phyloP scores from a whole-genome alignment of 2,888 invertebrate genomes.

The Sarcophaga carnaria region DNA sequence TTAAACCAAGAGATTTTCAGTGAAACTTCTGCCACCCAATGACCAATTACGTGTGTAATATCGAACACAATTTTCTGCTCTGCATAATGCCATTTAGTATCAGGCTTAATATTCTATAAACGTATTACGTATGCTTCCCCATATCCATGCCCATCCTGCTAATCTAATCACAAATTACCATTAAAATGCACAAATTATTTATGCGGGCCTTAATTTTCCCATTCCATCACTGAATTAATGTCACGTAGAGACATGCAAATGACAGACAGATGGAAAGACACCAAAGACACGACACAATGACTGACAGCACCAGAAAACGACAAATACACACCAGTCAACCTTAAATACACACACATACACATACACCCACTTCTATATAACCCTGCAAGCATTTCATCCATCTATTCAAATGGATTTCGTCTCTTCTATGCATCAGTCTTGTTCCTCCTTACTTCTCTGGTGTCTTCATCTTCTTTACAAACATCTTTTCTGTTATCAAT shows the following conservation, averaged over 20 bases:
- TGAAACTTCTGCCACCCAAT: too few species aligned
- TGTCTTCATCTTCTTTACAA: not conserved
- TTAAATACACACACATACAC: conserved; percentile 67
- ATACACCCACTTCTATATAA: not conserved
- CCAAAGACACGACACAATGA: conserved; percentile 76
- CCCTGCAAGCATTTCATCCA: not conserved
- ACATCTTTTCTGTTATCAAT: conserved; percentile 49
- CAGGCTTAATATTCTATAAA: not conserved
- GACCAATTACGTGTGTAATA: too few species aligned
- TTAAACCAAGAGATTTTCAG: too few species aligned
- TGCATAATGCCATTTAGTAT: too few species aligned
- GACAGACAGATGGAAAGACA: conserved; percentile 80
- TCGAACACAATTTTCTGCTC: too few species aligned
- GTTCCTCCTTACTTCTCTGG: not conserved
- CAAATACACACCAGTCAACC: conserved; percentile 70
- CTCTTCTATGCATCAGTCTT: not conserved
- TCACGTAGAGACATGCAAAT: conserved; percentile 79
- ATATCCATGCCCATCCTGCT: not conserved
- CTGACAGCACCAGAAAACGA: conserved; percentile 74
- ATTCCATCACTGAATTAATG: conserved; percentile 74
- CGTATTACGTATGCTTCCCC: not conserved
- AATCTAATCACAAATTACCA: not conserved
- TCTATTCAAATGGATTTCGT: conserved; percentile 5
- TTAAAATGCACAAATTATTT: not conserved
- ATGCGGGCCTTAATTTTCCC: not conserved